These are phyloP conservation scores for Paraplagusia blochii DNA, from an alignment of 2,113 vertebrate species.

Conservation along the genomic window DNA sequence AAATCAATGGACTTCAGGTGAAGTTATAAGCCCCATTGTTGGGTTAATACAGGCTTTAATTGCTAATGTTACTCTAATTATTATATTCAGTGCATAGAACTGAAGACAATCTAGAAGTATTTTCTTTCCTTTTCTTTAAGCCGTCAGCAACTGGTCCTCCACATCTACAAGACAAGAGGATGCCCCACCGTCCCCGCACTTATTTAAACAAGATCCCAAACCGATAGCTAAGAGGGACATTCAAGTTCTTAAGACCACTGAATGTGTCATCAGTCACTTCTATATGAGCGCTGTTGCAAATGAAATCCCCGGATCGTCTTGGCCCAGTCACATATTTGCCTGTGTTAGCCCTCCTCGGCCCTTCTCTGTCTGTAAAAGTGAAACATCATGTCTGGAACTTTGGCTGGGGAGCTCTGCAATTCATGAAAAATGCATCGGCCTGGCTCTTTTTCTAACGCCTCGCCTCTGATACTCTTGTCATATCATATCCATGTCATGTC, in stretches of 20 bases:
- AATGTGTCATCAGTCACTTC: constrained; percentile 20
- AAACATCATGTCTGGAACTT: constrained; percentile 60
- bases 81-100: no score
- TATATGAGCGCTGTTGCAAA: constrained; percentile 5
- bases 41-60: no score
- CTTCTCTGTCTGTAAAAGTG: constrained; percentile 37
- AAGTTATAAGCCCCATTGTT: no score
- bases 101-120: no score
- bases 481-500: constrained; percentile 75
- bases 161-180: constrained; percentile 21
- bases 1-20: no score
- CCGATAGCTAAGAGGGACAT: constrained; percentile 12
- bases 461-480: constrained; percentile 69
- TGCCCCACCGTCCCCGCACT: constrained; percentile 24
- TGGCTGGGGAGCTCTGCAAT: constrained; percentile 59
- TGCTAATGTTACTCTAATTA: no score
- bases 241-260: constrained; percentile 30
- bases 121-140: no score
- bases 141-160: no score
- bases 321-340: constrained; percentile 30
- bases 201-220: constrained; percentile 4
- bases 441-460: constrained; percentile 56
- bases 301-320: constrained; percentile 51
- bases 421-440: constrained; percentile 74
- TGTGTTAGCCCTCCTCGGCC: constrained; percentile 30